A percentile compares a stretch with the other conserved stretches of the same genome.
Evolutionary conservation across 2,113 vertebrate species (phyloP).

Genomic region (Zapus hudsonius): DNA sequence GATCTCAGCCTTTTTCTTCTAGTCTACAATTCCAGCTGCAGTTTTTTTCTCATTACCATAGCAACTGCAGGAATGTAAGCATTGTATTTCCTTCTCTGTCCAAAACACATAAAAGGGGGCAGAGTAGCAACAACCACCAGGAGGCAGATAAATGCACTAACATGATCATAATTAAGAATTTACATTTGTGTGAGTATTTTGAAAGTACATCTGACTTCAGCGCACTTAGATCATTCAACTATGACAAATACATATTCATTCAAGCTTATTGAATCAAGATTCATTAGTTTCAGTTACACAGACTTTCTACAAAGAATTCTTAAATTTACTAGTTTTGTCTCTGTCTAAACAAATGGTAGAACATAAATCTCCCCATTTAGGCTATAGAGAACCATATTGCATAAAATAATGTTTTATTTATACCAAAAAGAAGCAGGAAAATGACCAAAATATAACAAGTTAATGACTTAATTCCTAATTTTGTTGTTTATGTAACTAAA

Average conservation of each 20-base stretch:
- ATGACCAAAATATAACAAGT: conserved; percentile 47
- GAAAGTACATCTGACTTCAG: conserved; percentile 76
- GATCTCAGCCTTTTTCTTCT: conserved; percentile 92
- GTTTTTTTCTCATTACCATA: conserved; percentile 92
- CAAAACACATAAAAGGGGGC: conserved; percentile 90
- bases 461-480: conserved; percentile 49
- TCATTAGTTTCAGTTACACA: conserved; percentile 77
- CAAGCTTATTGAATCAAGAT: conserved; percentile 76
- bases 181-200: conserved; percentile 67
- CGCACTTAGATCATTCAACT: conserved; percentile 72
- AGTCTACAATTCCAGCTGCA: conserved; percentile 97
- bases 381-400: conserved; percentile 49
- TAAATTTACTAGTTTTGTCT: conserved; percentile 70
- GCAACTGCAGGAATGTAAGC: conserved; percentile 93
- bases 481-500: conserved; percentile 65
- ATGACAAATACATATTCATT: conserved; percentile 69
- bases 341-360: conserved; percentile 68
- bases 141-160: conserved; percentile 82
- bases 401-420: conserved; percentile 62
- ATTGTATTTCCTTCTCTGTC: conserved; percentile 93
- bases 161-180: conserved; percentile 81
- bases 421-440: conserved; percentile 45
- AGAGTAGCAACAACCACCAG: conserved; percentile 85
- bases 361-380: conserved; percentile 38
- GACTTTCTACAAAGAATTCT: conserved; percentile 62